Base-by-base conservation (phyloP, 37 sponge, comb jelly and placozoan genomes). In the Beroe forskalii region DNA sequence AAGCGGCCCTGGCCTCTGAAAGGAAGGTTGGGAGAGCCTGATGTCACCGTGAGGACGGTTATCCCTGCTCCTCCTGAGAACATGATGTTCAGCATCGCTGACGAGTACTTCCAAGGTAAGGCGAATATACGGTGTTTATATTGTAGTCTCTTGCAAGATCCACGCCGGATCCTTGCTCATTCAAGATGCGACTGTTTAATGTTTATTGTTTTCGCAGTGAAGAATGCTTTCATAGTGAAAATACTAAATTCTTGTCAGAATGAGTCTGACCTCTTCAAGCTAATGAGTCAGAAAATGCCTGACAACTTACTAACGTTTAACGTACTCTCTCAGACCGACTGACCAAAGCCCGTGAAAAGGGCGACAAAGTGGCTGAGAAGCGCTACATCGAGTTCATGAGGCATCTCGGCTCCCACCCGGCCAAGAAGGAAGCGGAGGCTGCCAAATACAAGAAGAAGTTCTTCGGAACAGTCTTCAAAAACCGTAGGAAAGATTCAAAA, bases 31-130 rank as follows among this genome's bases (percentile, higher is more conserved):
- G 86, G 86, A 44, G 86, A 44, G 31, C 86, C 86, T n/a, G 86
- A 80, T n/a, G 86, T 80, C 30, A 80, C 86, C 42, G 86, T 80
- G 3, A 80, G 86, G 40, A 80, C 86, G 1, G 86, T 80, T 25
- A 80, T 80, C 42, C 86, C 86, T n/a, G 86, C 86, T 44, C 86
- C 86, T 25, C 86, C 86, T 24, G 86, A 80, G 40, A 80, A 80
- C 27, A 80, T 80, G 86, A 80, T 80, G 86, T 80, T 80, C 30
- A 80, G 86, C 31, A 80, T 80, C 31, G 86, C 86, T 44, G 44
- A 38, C 40, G 86, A 80, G 14, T 80, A 80, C 55, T 80, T 80
- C 86, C 44, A 44, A 20, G 86, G 86, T 80, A 80, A 41, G 86
- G 2, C n/a, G n/a, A n/a, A n/a, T n/a, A n/a, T n/a, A n/a, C n/a